Evolutionary conservation across 2,113 vertebrate genomes (phyloP).

Genomic region (Syrmaticus mikado): DNA sequence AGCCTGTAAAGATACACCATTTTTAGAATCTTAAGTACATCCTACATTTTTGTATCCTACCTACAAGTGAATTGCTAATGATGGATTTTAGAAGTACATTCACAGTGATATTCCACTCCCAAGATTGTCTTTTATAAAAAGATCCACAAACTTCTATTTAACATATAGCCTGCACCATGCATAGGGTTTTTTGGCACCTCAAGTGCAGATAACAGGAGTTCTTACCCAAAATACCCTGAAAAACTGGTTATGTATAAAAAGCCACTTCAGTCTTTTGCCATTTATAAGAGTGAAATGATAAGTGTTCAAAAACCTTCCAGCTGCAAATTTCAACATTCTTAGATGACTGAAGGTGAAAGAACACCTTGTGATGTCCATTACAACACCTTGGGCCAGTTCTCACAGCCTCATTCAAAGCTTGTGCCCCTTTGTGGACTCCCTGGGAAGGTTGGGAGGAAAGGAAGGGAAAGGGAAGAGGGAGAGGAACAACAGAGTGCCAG

Average conservation of each 20-base stretch:
- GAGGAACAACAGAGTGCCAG: constrained; percentile 8
- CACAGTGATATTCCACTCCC: background rate
- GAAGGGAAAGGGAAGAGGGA: constrained; percentile 6
- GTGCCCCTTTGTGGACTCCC: constrained; percentile 88
- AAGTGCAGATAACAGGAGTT: background rate
- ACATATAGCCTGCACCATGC: background rate
- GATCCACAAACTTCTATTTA: background rate
- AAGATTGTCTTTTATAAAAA: background rate
- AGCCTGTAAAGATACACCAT: background rate
- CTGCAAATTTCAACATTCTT: background rate
- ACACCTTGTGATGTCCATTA: background rate
- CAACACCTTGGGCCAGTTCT: background rate
- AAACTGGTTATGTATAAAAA: background rate
- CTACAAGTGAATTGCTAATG: background rate
- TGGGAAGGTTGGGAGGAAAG: constrained; percentile 36
- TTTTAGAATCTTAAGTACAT: background rate
- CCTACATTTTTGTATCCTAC: background rate
- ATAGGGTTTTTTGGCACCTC: fast-evolving
- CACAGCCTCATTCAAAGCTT: constrained; percentile 48
- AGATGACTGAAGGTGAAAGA: background rate
- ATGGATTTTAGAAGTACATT: constrained; percentile 22
- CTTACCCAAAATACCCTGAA: constrained; percentile 16
- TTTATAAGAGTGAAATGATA: background rate
- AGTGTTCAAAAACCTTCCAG: constrained; percentile 45
- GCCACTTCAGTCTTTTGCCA: background rate